Evolutionary conservation across 1,140 invertebrate species (phyloP), one percentile per base, ranked within the genome.

Genomic region (Tetraneura akinire): DNA sequence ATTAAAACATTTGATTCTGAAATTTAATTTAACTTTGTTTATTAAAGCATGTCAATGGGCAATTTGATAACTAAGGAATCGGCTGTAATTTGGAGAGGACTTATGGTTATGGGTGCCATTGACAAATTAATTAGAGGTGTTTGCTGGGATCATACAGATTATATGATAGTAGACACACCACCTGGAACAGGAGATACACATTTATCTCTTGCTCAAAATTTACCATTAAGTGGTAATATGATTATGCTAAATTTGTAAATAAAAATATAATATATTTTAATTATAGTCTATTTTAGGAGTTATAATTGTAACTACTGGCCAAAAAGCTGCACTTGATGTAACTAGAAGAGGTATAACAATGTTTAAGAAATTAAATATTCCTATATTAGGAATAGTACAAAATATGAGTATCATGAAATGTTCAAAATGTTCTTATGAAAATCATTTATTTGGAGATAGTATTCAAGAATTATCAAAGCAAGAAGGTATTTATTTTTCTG

Each of bases 21-120:
- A 37, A 3, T n/a, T 0, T 23, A 37, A 47, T 80, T 55, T 60
- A 14, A 45, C 23, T 32, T 47, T 81, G 14, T n/a, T 32, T 32
- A 11, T 81, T 86, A 26, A 84, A 93, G 92, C 84, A 93, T 96
- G 91, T 97, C 95, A 9, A 96, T 97, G 92, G 95, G 95, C 66
- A 92, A 96, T 85, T 86, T 97, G 13, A 91, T 95, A 0, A 90
- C 91, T 10, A 89, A 93, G 82, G 90, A 91, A 82, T 89, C 91
- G 57, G 91, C 95, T 0, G 90, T 96, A 11, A 91, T 96, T 32
- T 97, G 95, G 95, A 87, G 95, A 82, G 95, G 95, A 0, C 88
- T 96, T 6, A 94, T 97, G 91, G 96, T 98, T 16, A 98, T 98
- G 96, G 93, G 92, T 82, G 96, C 96, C 1, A 85, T 98, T 60